A percentile compares a stretch with the other conserved stretches of the same genome.
phyloP scores from a whole-genome alignment of 2,113 vertebrate species.

The Rhinolophus sinicus region DNA sequence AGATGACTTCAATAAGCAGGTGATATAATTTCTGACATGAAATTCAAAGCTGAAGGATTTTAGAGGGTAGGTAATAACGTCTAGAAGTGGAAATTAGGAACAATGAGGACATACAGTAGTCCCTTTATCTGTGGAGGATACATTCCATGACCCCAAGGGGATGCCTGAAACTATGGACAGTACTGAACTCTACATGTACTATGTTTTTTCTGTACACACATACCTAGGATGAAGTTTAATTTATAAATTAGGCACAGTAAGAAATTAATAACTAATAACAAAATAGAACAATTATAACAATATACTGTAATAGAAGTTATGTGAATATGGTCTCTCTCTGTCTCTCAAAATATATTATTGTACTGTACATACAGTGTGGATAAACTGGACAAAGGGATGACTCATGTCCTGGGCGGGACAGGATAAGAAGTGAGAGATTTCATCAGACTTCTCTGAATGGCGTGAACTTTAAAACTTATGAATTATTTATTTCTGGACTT shows the following conservation, averaged over 20 bases:
- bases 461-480: not conserved
- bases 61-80: not conserved
- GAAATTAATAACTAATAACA: not conserved
- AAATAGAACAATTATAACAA: not conserved
- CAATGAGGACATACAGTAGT: not conserved
- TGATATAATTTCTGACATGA: not conserved
- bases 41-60: constrained; percentile 36
- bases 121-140: not conserved
- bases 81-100: constrained; percentile 20
- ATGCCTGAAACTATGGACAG: not conserved
- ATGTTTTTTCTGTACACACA: not conserved
- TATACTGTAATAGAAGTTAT: not conserved
- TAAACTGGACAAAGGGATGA: not conserved
- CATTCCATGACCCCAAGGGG: not conserved
- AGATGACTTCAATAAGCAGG: not conserved
- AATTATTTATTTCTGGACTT: not conserved
- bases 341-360: not conserved
- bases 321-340: not conserved
- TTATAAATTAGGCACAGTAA: not conserved
- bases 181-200: not conserved
- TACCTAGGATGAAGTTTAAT: not conserved
- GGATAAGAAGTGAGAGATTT: too few species aligned
- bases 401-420: too few species aligned
- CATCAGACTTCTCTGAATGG: too few species aligned
- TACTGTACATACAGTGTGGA: not conserved